Evolutionary conservation across 2,797 vertebrate genomes (phyloP), one percentile per base, ranked within the genome.

Genomic region (Eospalax fontanierii): DNA sequence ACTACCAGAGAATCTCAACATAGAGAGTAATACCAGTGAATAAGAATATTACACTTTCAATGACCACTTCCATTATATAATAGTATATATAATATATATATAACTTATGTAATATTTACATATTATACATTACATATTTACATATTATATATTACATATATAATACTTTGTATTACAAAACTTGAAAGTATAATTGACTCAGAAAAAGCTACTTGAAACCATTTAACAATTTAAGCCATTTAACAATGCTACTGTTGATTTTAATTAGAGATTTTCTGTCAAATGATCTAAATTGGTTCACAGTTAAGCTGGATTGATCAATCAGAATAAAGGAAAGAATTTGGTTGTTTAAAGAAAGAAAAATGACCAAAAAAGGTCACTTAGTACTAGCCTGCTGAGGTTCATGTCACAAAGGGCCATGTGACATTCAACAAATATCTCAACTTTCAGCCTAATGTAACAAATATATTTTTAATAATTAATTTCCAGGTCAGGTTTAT

Each of bases 121-220:
- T n/a, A n/a, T n/a, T n/a, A n/a, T n/a, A n/a, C n/a, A n/a, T n/a
- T n/a, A n/a, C n/a, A n/a, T n/a, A n/a, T n/a, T n/a, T n/a, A n/a
- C n/a, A n/a, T n/a, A n/a, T n/a, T n/a, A n/a, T n/a, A n/a, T n/a
- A n/a, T n/a, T n/a, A n/a, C n/a, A n/a, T n/a, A n/a, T n/a, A n/a
- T n/a, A n/a, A n/a, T n/a, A 87, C 11, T 90, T 93, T 81, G 16
- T 43, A 75, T 68, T 75, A 81, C 50, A 87, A 91, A 79, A 76
- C 3, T 38, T 87, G 35, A 91, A 87, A 35, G 4, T 81, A 70
- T 75, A 75, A 90, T 83, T 96, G 59, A 63, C 24, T 83, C 40
- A 61, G 24, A 8, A 93, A 97, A 95, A 86, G 78, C 46, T 82
- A 79, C 46, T 90, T 87, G 86, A 28, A 82, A 68, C 35, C n/a